A percentile compares a stretch with the other conserved stretches of the same genome.
These are phyloP conservation scores for Semibalanus balanoides DNA, from an alignment of 1,140 invertebrate genomes.

Conservation along the genomic window DNA sequence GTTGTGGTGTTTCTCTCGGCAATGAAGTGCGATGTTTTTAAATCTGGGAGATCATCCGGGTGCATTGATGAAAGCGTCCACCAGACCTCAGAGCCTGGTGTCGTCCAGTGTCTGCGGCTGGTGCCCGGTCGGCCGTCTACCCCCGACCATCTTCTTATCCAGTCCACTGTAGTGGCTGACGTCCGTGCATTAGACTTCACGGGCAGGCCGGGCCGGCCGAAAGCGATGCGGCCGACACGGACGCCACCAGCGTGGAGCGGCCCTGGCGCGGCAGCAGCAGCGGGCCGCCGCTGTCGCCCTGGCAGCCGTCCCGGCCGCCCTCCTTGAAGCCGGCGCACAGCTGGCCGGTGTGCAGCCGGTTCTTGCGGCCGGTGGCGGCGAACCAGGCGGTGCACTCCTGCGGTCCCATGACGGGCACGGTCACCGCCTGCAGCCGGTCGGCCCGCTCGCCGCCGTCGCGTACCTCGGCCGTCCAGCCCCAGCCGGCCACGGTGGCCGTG, in stretches of 20 bases:
- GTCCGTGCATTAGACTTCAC: not conserved
- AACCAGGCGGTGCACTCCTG: not conserved
- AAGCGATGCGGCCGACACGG: not conserved
- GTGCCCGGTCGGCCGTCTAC: not conserved
- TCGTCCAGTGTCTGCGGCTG: not conserved
- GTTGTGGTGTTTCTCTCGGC: too few relatives aligned
- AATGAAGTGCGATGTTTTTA: too few relatives aligned
- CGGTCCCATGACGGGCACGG: conserved; percentile 3
- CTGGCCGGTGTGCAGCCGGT: not conserved
- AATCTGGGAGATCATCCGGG: too few relatives aligned
- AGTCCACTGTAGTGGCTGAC: not conserved
- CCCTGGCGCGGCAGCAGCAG: conserved; percentile 9
- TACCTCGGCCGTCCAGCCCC: conserved; percentile 5
- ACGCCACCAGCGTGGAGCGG: not conserved
- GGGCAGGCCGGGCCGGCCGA: not conserved
- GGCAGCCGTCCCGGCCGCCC: conserved; percentile 39
- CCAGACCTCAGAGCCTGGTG: too few relatives aligned
- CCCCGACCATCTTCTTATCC: not conserved
- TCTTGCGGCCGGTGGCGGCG: conserved; percentile 11
- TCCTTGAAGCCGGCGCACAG: conserved; percentile 16
- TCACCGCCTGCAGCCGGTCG: conserved; percentile 13
- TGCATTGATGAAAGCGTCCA: too few relatives aligned
- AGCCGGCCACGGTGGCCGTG: conserved; percentile 5
- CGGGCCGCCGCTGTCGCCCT: conserved; percentile 31
- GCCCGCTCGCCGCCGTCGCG: not conserved